Evolutionary conservation across 1,140 invertebrate species (phyloP), one percentile per base, ranked within the genome.

Genomic region (Cydia pomonella): DNA sequence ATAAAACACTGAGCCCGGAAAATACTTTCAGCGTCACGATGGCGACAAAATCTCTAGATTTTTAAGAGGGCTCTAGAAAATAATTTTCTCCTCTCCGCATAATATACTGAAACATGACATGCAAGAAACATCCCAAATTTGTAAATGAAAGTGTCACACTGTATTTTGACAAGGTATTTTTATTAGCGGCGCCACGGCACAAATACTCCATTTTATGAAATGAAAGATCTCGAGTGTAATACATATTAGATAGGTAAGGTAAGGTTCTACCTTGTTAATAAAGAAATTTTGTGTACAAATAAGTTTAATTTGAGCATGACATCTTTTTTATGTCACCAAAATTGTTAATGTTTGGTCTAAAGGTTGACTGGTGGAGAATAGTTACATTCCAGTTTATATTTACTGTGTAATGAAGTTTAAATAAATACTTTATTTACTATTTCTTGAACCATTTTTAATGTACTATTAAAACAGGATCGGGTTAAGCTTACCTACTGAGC

Each of bases 101-200:
- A 69, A 38, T 69, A 69, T 21, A 69, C 27, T 6, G 29, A 69
- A 69, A 69, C 64, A 69, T 69, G 64, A 69, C 13, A 3, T 7
- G 29, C 64, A 69, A 29, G 27, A 69, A 69, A 33, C 27, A 69
- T 69, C 64, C n/a, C 64, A 69, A 33, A 66, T 33, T 69, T 33
- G 64, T 69, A 69, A 69, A 33, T 69, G 18, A 69, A 29, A 41
- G 64, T 69, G 29, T 69, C 64, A 69, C n/a, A 18, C 27, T 18
- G 7, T 38, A 69, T 69, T 33, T 38, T 33, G n/a, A n/a, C 27
- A 38, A 5, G 33, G 64, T 18, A 41, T 69, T 38, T 69, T 69
- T 23, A 69, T 69, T 38, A 69, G 0, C 27, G 9, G 64, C 64
- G 27, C 53, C 7, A 59, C 50, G n/a, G 50, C 47, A 53, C 18